phyloP scores from a whole-genome alignment of 2,888 invertebrate species.

The Spodoptera exigua region DNA sequence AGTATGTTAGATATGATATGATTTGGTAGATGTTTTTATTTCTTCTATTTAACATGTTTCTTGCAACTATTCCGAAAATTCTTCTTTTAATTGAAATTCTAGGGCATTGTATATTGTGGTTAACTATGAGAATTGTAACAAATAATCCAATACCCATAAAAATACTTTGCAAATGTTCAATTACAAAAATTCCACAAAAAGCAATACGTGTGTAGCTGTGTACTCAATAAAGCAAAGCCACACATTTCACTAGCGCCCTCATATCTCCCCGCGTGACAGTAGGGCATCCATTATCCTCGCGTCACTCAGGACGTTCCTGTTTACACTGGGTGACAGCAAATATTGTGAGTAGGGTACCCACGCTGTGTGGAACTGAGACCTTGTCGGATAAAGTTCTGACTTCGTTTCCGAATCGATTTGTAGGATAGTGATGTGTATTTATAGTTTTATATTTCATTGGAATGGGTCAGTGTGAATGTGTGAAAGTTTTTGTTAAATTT shows the following conservation, averaged over 20 bases:
- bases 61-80: too few species aligned
- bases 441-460: not conserved
- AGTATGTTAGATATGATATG: too few species aligned
- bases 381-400: constrained; percentile 32
- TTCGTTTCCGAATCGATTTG: constrained; percentile 13
- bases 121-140: too few species aligned
- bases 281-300: constrained; percentile 56
- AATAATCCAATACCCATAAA: too few species aligned
- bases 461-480: not conserved
- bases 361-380: constrained; percentile 36
- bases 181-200: too few species aligned
- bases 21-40: too few species aligned
- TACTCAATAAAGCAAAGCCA: constrained; percentile 1
- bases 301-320: constrained; percentile 56
- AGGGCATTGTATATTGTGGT: too few species aligned
- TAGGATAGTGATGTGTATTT: constrained; percentile 13
- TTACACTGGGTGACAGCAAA: constrained; percentile 54
- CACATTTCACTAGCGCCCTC: constrained; percentile 1
- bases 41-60: too few species aligned
- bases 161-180: too few species aligned
- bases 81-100: too few species aligned
- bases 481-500: not conserved
- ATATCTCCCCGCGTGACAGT: constrained; percentile 13
- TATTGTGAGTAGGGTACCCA: constrained; percentile 59
- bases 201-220: too few species aligned